phyloP scores from a whole-genome alignment of 2,888 invertebrate species.

The Trachelus iudaicus region DNA sequence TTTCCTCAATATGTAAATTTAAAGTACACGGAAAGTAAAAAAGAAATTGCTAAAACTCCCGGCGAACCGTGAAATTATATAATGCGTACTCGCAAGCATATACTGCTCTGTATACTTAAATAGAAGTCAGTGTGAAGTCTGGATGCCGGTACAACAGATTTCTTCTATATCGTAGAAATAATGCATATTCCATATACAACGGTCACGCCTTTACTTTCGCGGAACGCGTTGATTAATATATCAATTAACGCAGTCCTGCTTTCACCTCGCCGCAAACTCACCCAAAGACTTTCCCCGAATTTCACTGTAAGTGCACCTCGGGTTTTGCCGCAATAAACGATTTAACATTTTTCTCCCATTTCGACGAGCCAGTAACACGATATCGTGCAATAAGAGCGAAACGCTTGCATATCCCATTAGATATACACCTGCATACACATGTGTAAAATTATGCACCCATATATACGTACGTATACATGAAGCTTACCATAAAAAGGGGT shows the following conservation, averaged over 20 bases:
- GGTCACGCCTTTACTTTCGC: slow-evolving; percentile 1
- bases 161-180: neutral
- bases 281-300: slow-evolving; percentile 15
- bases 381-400: neutral
- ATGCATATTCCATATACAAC: neutral
- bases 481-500: neutral
- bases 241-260: slow-evolving; percentile 34
- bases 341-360: neutral
- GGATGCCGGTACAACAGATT: neutral
- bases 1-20: neutral
- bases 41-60: neutral
- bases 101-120: neutral
- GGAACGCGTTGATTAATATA: slow-evolving; percentile 22
- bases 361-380: neutral
- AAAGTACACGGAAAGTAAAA: neutral
- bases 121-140: neutral
- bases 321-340: slow-evolving; percentile 4
- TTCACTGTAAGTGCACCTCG: slow-evolving; percentile 25
- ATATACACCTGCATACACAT: neutral
- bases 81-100: slow-evolving; percentile 15
- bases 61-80: slow-evolving; percentile 23
- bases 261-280: slow-evolving; percentile 28
- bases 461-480: neutral
- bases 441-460: neutral
- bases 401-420: neutral